Evolutionary conservation across 2,797 vertebrate genomes (phyloP).

Genomic region (Stomatorhinus walkeri): DNA sequence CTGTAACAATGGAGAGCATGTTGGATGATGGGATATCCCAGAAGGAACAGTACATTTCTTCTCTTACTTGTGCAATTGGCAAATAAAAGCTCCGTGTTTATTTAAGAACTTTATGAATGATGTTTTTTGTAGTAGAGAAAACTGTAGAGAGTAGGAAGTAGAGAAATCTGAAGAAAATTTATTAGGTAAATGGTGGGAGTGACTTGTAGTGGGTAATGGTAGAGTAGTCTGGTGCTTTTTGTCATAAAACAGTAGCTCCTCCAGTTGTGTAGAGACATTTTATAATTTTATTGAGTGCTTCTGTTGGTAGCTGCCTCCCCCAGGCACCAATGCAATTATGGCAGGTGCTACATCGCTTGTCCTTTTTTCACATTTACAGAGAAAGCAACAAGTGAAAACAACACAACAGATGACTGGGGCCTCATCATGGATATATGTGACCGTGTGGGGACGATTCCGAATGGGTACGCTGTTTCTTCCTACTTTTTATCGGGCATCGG

Average conservation of each 20-base stretch:
- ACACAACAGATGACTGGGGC: conserved; percentile 87
- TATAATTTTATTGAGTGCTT: neutral
- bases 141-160: neutral
- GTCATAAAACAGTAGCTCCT: neutral
- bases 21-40: neutral
- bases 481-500: neutral
- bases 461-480: conserved; percentile 66
- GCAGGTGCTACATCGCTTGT: neutral
- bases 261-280: neutral
- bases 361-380: conserved; percentile 59
- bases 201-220: neutral
- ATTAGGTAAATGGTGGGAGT: neutral
- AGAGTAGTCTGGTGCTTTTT: neutral
- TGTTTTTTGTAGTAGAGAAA: neutral
- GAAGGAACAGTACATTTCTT: neutral
- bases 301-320: neutral
- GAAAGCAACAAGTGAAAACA: conserved; percentile 90
- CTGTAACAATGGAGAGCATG: neutral
- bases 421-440: conserved; percentile 98
- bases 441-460: conserved; percentile 79
- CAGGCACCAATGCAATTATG: neutral
- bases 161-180: neutral
- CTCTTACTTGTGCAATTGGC: neutral
- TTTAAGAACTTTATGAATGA: neutral
- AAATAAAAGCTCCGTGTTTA: neutral